Base-by-base conservation (phyloP, 2,797 vertebrate genomes). In the Diplodus sargus region DNA sequence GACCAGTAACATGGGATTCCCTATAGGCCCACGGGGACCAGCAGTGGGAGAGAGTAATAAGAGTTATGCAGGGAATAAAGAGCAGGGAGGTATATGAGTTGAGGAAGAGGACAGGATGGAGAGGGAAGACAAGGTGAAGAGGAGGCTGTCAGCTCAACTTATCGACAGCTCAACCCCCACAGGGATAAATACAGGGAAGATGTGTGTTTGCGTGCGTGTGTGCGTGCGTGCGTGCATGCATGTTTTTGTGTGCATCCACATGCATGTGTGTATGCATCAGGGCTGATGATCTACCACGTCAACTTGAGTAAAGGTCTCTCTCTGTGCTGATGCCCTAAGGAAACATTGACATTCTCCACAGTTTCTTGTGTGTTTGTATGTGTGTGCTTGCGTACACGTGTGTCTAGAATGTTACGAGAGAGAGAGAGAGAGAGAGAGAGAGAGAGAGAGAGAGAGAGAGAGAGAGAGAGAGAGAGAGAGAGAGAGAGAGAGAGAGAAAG, bases 281-380 rank as follows among this genome's bases (percentile, higher is more conserved):
- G 82, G 80, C 79, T 84, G 88, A 89, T 91, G 87, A 91, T 91
- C 88, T 87, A 81, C 85, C 77, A 61, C 70, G 87, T 87, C 91
- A 87, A 73, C 85, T 86, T 79, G 71, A 86, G 88, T 85, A 90
- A 92, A 92, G 83, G 87, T 90, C 89, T 89, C 58, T 64, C 57
- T 81, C 72, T 10, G 3, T 52, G 73, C 82, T 4, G 70, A 77
- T 61, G 82, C 83, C 90, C 88, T 66, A 0, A 83, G 81, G 85
- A 89, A 86, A 87, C 70, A 77, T n/a, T 79, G 85, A 81, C 85
- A 85, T 90, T 88, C 79, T 87, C 78, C 14, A 65, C 28, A 71
- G 64, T 61, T 81, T 74, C 34, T 58, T 49, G 6, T 62, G 57
- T 51, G 66, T 85, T 67, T 76, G 59, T 18, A 18, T 47, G 57